These are phyloP conservation scores for Eilema caniola DNA, from an alignment of 2,888 invertebrate genomes.

Conservation along the genomic window DNA sequence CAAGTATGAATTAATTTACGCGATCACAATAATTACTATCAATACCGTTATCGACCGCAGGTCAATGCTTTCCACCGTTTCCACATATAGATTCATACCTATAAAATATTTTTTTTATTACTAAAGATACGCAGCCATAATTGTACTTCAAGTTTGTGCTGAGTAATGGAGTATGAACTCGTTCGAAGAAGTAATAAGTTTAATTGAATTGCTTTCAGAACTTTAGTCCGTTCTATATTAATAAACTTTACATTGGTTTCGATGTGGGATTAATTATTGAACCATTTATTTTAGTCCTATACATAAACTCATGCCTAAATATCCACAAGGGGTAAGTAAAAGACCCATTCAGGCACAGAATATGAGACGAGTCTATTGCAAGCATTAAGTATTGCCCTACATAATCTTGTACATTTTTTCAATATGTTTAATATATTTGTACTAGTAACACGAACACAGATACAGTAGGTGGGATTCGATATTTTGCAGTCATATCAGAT, in stretches of 20 bases:
- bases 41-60: constrained; percentile 44
- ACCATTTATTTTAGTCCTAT: background rate
- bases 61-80: constrained; percentile 43
- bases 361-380: no score
- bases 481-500: no score
- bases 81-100: constrained; percentile 20
- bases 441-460: no score
- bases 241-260: background rate
- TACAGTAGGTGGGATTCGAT: no score
- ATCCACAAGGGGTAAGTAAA: background rate
- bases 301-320: background rate
- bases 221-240: background rate
- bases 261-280: background rate
- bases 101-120: constrained; percentile 21
- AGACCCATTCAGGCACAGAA: background rate
- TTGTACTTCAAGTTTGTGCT: constrained; percentile 13
- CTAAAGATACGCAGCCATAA: constrained; percentile 7
- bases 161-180: constrained; percentile 28
- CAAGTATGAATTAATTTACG: constrained; percentile 34
- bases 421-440: no score
- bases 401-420: no score
- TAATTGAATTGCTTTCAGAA: constrained; percentile 16
- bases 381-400: no score
- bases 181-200: constrained; percentile 19
- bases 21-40: constrained; percentile 40